Percentiles rank a stretch among this genome's conserved stretches.
Evolutionary conservation across 1,140 invertebrate species (phyloP).

Genomic region (Musca domestica): DNA sequence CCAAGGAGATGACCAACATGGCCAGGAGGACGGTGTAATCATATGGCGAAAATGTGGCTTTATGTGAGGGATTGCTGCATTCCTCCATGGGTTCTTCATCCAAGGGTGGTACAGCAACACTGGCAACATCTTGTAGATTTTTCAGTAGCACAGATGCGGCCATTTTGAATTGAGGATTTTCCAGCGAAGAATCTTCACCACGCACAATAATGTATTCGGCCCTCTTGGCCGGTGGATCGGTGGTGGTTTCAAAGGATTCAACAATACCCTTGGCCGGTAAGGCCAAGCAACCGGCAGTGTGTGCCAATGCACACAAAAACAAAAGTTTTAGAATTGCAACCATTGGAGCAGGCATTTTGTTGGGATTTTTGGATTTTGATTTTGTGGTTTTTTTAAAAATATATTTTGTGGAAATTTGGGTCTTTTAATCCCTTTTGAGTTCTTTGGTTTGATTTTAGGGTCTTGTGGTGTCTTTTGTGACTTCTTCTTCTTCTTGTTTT

Average conservation of each 20-base stretch:
- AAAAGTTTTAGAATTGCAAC: slow-evolving; percentile 41
- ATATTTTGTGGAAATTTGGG: background rate
- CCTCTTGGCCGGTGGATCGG: slow-evolving; percentile 20
- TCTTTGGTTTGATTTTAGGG: slow-evolving; percentile 17
- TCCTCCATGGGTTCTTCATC: slow-evolving; percentile 31
- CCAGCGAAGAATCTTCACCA: slow-evolving; percentile 35
- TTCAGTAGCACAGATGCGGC: slow-evolving; percentile 36
- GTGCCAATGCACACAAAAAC: slow-evolving; percentile 45
- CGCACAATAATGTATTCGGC: slow-evolving; percentile 48
- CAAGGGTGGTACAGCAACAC: background rate
- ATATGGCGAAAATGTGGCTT: slow-evolving; percentile 42
- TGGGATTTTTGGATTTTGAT: background rate
- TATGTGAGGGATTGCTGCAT: slow-evolving; percentile 44
- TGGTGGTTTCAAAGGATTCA: slow-evolving; percentile 11
- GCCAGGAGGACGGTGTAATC: slow-evolving; percentile 65
- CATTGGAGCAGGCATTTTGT: slow-evolving; percentile 38
- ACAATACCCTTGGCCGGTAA: slow-evolving; percentile 3
- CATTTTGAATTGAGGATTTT: slow-evolving; percentile 41
- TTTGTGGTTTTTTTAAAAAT: background rate
- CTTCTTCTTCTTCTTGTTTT: background rate
- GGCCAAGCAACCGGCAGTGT: slow-evolving; percentile 33
- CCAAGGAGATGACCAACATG: slow-evolving; percentile 68
- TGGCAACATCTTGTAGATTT: slow-evolving; percentile 25
- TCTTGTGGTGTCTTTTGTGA: background rate
- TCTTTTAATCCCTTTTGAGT: background rate